A percentile compares a stretch with the other conserved stretches of the same genome.
phyloP scores from a whole-genome alignment of 2,113 vertebrate genomes.

The Actinemys pallida region DNA sequence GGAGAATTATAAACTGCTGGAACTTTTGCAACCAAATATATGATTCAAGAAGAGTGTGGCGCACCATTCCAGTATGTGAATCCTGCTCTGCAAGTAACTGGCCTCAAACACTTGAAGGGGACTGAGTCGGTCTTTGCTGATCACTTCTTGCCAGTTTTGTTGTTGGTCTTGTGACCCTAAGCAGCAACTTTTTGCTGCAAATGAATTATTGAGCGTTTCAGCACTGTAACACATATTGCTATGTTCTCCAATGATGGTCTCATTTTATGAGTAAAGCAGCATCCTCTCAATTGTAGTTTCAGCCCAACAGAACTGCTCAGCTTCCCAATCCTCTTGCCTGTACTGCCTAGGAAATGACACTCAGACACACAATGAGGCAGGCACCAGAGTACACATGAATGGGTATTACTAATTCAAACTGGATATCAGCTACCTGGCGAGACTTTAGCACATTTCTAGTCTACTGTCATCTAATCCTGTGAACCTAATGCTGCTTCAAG shows the following conservation, averaged over 20 bases:
- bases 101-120: not conserved
- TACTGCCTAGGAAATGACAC: not conserved
- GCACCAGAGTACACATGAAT: not conserved
- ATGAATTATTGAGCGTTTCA: not conserved
- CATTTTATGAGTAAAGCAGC: not conserved
- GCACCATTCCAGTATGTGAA: not conserved
- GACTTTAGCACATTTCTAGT: not conserved
- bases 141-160: not conserved
- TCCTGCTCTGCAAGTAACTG: not conserved
- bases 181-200: conserved; percentile 7
- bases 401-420: not conserved
- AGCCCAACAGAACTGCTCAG: not conserved
- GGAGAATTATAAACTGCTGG: not conserved
- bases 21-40: not conserved
- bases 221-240: not conserved
- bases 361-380: not conserved
- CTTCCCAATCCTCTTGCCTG: not conserved
- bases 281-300: not conserved
- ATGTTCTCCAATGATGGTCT: not conserved
- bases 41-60: not conserved
- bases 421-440: not conserved
- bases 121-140: not conserved
- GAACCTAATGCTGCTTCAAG: not conserved
- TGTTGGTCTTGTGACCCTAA: not conserved
- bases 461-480: not conserved